These are phyloP conservation scores for Zosterops pallidus DNA, from an alignment of 2,113 vertebrate species.

Conservation along the genomic window DNA sequence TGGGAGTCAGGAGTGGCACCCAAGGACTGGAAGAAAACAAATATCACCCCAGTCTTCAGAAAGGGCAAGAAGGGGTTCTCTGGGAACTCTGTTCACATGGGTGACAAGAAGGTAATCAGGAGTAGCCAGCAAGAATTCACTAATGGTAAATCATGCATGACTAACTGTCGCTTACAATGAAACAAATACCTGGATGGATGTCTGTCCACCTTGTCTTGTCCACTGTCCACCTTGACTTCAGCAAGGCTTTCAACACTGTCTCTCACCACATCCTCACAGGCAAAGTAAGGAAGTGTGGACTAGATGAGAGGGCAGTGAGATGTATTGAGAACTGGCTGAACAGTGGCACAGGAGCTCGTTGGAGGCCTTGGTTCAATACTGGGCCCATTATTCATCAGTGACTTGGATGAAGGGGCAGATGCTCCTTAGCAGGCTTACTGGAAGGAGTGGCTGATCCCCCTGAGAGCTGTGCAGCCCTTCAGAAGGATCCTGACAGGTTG, in stretches of 20 bases:
- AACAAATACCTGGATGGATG: not conserved
- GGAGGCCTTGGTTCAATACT: not conserved
- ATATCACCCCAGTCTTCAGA: not conserved
- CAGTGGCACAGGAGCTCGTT: not conserved
- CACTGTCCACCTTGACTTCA: not conserved
- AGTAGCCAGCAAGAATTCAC: not conserved
- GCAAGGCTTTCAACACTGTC: not conserved
- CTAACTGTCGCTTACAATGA: not conserved
- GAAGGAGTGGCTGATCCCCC: not conserved
- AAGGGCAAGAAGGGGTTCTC: not conserved
- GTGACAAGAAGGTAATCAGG: not conserved
- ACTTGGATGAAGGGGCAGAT: not conserved
- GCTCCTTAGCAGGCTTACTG: not conserved
- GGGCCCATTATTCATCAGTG: not conserved
- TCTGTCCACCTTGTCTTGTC: rapidly evolving
- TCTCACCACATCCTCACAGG: not conserved
- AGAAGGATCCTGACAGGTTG: not conserved
- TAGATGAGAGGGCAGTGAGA: not conserved
- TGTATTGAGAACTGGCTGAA: not conserved
- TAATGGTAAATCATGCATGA: not conserved
- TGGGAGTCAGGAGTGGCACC: not conserved
- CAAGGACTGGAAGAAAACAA: not conserved
- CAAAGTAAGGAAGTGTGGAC: not conserved
- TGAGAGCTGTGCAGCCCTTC: not conserved
- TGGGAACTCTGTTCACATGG: not conserved